phyloP scores from a whole-genome alignment of 2,113 vertebrate genomes.

The Acanthochromis polyacanthus region DNA sequence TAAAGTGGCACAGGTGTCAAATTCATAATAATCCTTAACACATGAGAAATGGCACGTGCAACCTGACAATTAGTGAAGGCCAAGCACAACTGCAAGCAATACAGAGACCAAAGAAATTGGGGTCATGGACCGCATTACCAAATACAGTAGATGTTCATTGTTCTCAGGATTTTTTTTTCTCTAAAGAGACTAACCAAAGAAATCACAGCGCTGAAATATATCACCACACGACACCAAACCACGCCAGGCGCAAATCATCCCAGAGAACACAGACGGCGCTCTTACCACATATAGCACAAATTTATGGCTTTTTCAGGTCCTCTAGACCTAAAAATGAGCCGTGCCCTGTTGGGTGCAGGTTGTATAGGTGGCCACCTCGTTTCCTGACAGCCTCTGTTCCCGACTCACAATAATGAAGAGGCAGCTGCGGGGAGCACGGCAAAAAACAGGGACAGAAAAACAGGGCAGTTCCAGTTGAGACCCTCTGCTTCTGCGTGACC shows the following conservation, averaged over 20 bases:
- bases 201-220: constrained; percentile 21
- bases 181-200: constrained; percentile 10
- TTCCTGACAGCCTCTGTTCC: constrained; percentile 41
- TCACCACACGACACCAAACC: constrained; percentile 19
- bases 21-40: not conserved
- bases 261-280: constrained; percentile 11
- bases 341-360: constrained; percentile 38
- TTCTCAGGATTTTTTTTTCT: not conserved
- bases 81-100: not conserved
- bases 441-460: too few species aligned
- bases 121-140: not conserved
- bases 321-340: constrained; percentile 39
- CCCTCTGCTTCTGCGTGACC: constrained; percentile 54
- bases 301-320: constrained; percentile 9
- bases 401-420: constrained; percentile 57
- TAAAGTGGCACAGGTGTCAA: not conserved
- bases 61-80: not conserved
- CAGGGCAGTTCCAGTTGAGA: constrained; percentile 48
- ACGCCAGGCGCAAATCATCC: constrained; percentile 9
- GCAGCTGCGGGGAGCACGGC: constrained; percentile 39
- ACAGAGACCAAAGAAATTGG: not conserved
- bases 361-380: constrained; percentile 42
- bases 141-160: constrained; percentile 24
- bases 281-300: constrained; percentile 3
- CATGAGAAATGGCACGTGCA: not conserved